Evolutionary conservation across 2,888 invertebrate species (phyloP), one percentile per base, ranked within the genome.

Genomic region (Drosophila mayaguana): DNA sequence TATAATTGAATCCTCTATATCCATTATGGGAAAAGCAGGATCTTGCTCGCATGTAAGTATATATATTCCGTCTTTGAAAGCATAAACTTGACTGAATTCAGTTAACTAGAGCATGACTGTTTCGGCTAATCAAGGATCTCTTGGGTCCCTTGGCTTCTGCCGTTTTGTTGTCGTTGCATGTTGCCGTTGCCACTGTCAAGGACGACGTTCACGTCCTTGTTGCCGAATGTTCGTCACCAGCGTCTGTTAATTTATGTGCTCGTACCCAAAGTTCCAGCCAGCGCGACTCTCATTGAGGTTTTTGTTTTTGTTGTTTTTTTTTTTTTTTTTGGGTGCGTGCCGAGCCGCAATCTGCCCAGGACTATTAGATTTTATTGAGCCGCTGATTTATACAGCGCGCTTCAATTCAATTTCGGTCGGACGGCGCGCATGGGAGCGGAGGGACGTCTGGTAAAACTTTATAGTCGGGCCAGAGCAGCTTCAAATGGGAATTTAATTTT

Each of bases 361-460:
- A 82, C 83, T 84, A 82, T 86, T 86, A 84, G 81, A 88, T 86
- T 86, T 86, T 86, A 86, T 86, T 89, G 86, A 85, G 83, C 89
- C 82, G 80, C 88, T 86, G 86, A 86, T 86, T 86, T 89, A 86
- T 81, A 83, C 87, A 79, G 73, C 77, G 84, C 79, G 81, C 84
- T 81, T 86, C 75, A 81, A 88, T 84, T 88, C 84, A 88, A 88
- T 84, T 84, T 75, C 40, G 75, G 51, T 25, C 11, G 45, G 34
- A 18, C 38, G n/a, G n/a, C 12, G 62, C 42, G 36, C 43, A 20
- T 61, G 68, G 69, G 72, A 72, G 55, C 75, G 57, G 20, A 28
- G 28, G 48, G 48, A 32, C 68, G 62, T 55, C 71, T 72, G 71
- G 75, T 78, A 75, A 75, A 80, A 78, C 78, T 80, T 81, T 75